phyloP scores from a whole-genome alignment of 1,140 invertebrate genomes.

The Calycopis cecrops region DNA sequence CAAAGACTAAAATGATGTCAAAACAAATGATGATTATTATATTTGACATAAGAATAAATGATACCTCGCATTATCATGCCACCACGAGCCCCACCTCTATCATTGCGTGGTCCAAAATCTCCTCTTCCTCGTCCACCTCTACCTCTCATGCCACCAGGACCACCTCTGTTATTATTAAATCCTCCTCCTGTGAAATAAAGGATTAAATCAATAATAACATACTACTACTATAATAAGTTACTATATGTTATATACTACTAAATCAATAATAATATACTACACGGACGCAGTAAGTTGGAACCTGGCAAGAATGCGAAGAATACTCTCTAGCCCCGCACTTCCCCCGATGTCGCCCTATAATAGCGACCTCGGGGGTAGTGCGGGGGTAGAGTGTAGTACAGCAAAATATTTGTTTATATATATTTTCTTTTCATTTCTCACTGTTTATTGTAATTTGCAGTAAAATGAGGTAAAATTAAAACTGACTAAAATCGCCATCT shows the following conservation, averaged over 20 bases:
- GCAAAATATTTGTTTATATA: too few relatives aligned
- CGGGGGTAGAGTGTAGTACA: too few relatives aligned
- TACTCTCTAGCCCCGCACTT: too few relatives aligned
- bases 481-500: too few relatives aligned
- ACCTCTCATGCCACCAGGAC: slow-evolving; percentile 59
- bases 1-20: neutral
- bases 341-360: too few relatives aligned
- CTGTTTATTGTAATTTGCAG: too few relatives aligned
- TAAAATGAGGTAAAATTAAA: too few relatives aligned
- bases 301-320: too few relatives aligned
- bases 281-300: too few relatives aligned
- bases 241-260: neutral
- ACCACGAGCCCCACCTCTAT: slow-evolving; percentile 48
- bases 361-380: too few relatives aligned
- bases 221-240: neutral
- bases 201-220: neutral
- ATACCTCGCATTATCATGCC: slow-evolving; percentile 65
- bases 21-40: slow-evolving; percentile 4
- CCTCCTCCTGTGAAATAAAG: slow-evolving; percentile 43
- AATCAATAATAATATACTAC: too few relatives aligned
- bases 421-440: too few relatives aligned
- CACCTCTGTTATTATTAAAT: slow-evolving; percentile 53
- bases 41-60: slow-evolving; percentile 5
- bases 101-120: slow-evolving; percentile 53
- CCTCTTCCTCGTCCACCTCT: slow-evolving; percentile 54